Conservation (phyloP, 2,797 vertebrate species). For the Eremophila alpestris region DNA sequence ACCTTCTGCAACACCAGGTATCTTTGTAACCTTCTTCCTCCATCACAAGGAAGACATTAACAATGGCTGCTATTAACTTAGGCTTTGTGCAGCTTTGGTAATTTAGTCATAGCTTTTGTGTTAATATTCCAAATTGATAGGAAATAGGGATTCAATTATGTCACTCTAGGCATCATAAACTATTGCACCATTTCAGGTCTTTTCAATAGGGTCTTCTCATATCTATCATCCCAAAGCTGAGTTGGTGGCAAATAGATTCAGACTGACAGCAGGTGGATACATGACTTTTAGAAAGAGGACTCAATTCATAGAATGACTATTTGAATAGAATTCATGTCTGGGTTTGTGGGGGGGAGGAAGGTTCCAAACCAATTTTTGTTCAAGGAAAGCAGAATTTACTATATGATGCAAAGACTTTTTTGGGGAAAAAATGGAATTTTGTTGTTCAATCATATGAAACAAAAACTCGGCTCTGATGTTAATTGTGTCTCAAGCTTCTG, state of each 20-base stretch:
- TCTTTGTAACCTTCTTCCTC: background rate
- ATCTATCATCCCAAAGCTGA: background rate
- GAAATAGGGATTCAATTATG: background rate
- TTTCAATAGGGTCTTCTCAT: background rate
- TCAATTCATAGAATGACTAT: background rate
- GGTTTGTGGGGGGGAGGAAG: rapidly evolving
- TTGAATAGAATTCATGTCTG: background rate
- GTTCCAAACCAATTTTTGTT: background rate
- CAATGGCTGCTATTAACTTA: background rate
- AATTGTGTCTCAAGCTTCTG: background rate
- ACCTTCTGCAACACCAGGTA: background rate
- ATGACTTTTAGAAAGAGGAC: background rate
- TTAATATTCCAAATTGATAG: background rate
- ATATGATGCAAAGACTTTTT: background rate
- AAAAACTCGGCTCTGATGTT: background rate
- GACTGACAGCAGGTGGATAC: background rate
- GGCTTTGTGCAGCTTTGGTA: background rate
- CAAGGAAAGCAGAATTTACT: background rate
- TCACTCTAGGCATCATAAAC: background rate
- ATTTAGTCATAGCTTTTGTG: background rate
- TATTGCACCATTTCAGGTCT: background rate
- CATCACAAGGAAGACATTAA: background rate
- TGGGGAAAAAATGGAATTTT: background rate
- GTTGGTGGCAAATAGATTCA: background rate
- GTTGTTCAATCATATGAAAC: background rate